These are phyloP conservation scores for Antheraea mylitta DNA, from an alignment of 1,140 invertebrate species.

Conservation along the genomic window DNA sequence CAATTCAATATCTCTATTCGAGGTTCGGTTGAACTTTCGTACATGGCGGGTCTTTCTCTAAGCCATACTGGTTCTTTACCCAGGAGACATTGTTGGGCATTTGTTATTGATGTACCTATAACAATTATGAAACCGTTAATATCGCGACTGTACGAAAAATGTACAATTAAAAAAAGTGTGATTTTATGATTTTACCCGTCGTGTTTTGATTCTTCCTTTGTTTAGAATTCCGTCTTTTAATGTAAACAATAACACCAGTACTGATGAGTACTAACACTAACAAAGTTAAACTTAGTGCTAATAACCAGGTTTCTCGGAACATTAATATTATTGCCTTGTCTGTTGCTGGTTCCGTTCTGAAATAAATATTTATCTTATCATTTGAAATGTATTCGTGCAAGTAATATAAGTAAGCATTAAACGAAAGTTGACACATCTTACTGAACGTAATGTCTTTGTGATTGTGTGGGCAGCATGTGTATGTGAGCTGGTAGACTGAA, in stretches of 20 bases:
- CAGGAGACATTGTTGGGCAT: conserved; percentile 66
- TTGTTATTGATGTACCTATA: conserved; percentile 55
- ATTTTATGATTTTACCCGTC: conserved; percentile 39
- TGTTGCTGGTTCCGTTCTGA: conserved; percentile 69
- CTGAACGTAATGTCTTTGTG: conserved; percentile 69
- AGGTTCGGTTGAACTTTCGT: conserved; percentile 65
- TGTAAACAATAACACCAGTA: conserved; percentile 56
- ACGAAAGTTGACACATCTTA: conserved; percentile 27
- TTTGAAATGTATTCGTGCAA: conserved; percentile 6
- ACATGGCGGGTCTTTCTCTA: conserved; percentile 57
- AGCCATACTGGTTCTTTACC: conserved; percentile 72
- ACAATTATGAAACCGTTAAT: conserved; percentile 3
- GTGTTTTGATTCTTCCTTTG: conserved; percentile 64
- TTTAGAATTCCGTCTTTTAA: conserved; percentile 56
- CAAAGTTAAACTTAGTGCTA: conserved; percentile 62
- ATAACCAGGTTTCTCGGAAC: conserved; percentile 74
- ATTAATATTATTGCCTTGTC: conserved; percentile 70
- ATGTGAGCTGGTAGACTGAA: conserved; percentile 64
- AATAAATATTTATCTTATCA: conserved; percentile 33
- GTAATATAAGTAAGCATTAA: conserved; percentile 5
- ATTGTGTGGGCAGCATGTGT: conserved; percentile 67
- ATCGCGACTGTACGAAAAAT: neutral
- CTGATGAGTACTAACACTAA: conserved; percentile 60
- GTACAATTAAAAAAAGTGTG: neutral
- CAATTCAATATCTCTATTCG: conserved; percentile 72